Evolutionary conservation across 1,140 invertebrate genomes (phyloP).

Genomic region (Cherax destructor): DNA sequence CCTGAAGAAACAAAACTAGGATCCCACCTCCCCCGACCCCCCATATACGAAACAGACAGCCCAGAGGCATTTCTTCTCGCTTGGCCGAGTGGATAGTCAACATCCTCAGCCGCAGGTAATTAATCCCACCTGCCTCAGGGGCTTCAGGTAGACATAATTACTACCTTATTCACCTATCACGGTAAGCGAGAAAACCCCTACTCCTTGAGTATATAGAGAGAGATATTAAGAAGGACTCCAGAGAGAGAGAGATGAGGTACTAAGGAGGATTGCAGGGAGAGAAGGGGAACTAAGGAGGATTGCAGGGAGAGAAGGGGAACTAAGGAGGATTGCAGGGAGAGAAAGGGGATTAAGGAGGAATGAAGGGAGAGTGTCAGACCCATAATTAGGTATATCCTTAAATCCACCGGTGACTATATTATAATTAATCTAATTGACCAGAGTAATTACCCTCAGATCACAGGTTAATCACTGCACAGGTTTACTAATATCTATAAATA

Average conservation of each 20-base stretch:
- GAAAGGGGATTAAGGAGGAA: too few relatives aligned
- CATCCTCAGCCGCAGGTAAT: slow-evolving; percentile 34
- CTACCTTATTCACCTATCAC: slow-evolving; percentile 58
- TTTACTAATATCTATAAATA: too few relatives aligned
- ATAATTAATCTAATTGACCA: too few relatives aligned
- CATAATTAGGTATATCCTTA: too few relatives aligned
- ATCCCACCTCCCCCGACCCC: too few relatives aligned
- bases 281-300: neutral
- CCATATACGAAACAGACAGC: neutral
- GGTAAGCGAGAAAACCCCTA: neutral
- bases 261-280: neutral
- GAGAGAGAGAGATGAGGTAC: neutral
- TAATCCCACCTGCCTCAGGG: slow-evolving; percentile 41
- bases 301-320: too few relatives aligned
- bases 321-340: neutral
- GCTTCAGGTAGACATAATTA: slow-evolving; percentile 57
- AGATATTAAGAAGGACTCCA: neutral
- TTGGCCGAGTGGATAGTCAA: slow-evolving; percentile 34
- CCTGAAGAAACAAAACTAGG: neutral
- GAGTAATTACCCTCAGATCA: too few relatives aligned
- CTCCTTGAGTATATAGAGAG: neutral
- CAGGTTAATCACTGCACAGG: too few relatives aligned
- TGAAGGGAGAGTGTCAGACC: too few relatives aligned
- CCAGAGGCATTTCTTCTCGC: slow-evolving; percentile 3
- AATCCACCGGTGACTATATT: too few relatives aligned